phyloP scores from a whole-genome alignment of 2,888 invertebrate species.

The Polyommatus iphigenia region DNA sequence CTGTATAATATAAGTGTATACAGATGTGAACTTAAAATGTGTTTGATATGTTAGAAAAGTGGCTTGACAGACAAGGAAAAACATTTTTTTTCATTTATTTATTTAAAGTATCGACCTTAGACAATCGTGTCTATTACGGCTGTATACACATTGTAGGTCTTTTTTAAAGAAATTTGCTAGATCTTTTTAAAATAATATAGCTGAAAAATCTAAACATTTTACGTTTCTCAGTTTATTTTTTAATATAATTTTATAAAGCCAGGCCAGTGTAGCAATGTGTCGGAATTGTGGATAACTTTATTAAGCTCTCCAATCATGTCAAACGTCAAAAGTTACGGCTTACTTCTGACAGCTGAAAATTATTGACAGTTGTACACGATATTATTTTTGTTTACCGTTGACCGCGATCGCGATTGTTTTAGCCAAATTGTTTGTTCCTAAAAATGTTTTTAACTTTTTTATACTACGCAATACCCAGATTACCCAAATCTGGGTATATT shows the following conservation, averaged over 20 bases:
- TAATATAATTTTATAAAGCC: background rate
- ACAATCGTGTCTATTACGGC: too few relatives aligned
- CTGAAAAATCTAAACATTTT: background rate
- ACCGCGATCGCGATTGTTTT: background rate
- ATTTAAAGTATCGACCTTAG: too few relatives aligned
- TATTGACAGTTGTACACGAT: constrained; percentile 11
- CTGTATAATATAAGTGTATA: too few relatives aligned
- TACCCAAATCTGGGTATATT: too few relatives aligned
- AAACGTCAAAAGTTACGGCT: constrained; percentile 23
- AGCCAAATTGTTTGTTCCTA: constrained; percentile 50
- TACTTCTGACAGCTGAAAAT: constrained; percentile 20
- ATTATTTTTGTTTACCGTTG: background rate
- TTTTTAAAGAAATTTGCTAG: too few relatives aligned
- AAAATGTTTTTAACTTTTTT: background rate
- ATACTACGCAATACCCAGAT: background rate
- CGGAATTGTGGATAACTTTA: background rate
- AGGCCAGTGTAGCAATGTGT: background rate
- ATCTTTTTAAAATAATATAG: too few relatives aligned
- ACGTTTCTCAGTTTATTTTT: background rate
- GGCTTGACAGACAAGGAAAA: too few relatives aligned
- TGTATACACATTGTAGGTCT: too few relatives aligned
- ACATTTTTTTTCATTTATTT: too few relatives aligned
- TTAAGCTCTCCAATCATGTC: constrained; percentile 19
- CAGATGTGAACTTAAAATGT: too few relatives aligned
- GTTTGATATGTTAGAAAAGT: too few relatives aligned